Evolutionary conservation across 2,113 vertebrate genomes (phyloP).

Genomic region (Gopherus flavomarginatus): DNA sequence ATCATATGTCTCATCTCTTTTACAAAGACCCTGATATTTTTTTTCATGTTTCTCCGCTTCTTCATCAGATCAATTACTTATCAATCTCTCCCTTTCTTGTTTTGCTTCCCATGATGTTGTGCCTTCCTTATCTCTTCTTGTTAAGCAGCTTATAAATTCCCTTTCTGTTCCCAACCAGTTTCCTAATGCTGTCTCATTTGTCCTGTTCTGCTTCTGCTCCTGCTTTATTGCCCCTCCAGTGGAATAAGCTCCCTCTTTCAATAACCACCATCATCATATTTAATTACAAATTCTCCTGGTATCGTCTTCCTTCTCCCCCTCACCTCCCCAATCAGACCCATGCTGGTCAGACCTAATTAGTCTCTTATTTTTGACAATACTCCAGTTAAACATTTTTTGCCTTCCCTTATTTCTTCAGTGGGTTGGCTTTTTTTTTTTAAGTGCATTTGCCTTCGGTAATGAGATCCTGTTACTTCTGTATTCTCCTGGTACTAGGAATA

Average conservation of each 20-base stretch:
- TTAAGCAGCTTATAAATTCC: neutral
- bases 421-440: neutral
- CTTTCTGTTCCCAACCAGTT: neutral
- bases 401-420: neutral
- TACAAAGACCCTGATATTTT: neutral
- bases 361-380: neutral
- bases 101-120: neutral
- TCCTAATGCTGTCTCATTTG: neutral
- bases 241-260: neutral
- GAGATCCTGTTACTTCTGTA: neutral
- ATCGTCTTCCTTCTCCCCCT: rapidly evolving
- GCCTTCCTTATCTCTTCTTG: neutral
- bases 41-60: neutral
- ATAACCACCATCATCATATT: neutral
- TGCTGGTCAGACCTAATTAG: neutral
- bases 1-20: neutral
- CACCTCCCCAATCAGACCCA: neutral
- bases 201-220: neutral
- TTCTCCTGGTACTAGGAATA: neutral
- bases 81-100: neutral
- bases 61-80: neutral
- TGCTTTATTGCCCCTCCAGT: neutral
- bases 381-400: neutral
- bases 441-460: neutral
- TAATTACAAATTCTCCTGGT: neutral